Evolutionary conservation across 2,797 vertebrate species (phyloP).

Genomic region (Kryptolebias ocellatus): DNA sequence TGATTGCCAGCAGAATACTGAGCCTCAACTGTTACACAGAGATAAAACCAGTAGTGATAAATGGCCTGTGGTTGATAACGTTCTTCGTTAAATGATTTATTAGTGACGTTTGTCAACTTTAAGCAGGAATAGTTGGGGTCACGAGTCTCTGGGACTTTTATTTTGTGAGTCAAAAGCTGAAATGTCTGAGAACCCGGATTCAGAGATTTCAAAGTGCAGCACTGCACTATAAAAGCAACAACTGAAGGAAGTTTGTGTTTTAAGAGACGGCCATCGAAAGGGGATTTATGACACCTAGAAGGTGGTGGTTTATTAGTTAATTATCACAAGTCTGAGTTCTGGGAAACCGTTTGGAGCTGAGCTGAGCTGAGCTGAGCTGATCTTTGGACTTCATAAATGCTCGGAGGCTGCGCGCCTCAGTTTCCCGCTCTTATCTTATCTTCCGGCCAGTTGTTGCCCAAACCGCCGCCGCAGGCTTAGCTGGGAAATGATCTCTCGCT

Average conservation of each 20-base stretch:
- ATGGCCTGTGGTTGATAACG: too few relatives aligned
- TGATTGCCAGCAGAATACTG: too few relatives aligned
- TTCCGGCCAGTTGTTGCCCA: conserved; percentile 66
- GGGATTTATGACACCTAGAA: conserved; percentile 25
- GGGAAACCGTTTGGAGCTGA: conserved; percentile 16
- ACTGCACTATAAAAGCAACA: too few relatives aligned
- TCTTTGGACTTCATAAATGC: conserved; percentile 55
- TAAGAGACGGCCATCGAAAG: conserved; percentile 54
- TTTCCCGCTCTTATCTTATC: conserved; percentile 71
- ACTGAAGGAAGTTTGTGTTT: conserved; percentile 27
- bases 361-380: conserved; percentile 43
- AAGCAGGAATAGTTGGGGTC: too few relatives aligned
- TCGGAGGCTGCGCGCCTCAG: conserved; percentile 25
- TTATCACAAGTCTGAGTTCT: conserved; percentile 59
- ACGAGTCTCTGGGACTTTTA: too few relatives aligned
- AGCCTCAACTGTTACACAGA: too few relatives aligned
- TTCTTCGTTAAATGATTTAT: too few relatives aligned
- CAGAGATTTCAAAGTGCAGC: not conserved
- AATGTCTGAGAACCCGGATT: not conserved
- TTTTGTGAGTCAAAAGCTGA: not conserved
- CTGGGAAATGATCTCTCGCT: conserved; percentile 25
- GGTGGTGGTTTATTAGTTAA: conserved; percentile 65
- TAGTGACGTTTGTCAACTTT: too few relatives aligned
- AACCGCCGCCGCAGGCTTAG: conserved; percentile 36
- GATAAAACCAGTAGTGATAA: too few relatives aligned